phyloP scores from a whole-genome alignment of 2,888 invertebrate species.

The Melinaea menophilus region DNA sequence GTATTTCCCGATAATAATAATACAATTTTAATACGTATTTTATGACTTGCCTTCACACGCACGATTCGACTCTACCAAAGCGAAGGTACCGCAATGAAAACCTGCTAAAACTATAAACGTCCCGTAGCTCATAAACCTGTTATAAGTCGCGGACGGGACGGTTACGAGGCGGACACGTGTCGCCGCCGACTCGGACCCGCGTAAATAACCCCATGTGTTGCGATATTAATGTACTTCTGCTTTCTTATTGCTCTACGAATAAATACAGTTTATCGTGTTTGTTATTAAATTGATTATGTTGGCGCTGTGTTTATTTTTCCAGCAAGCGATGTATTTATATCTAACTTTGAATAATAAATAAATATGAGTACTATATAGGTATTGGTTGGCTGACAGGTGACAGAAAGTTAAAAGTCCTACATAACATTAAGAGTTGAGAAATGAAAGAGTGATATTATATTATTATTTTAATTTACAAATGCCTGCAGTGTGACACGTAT shows the following conservation, averaged over 20 bases:
- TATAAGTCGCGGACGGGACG: background rate
- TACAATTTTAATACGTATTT: background rate
- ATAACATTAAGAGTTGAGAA: no score
- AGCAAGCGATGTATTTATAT: background rate
- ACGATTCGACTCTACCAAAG: background rate
- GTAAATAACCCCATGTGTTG: background rate
- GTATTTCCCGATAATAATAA: no score
- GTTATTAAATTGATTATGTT: constrained; percentile 1
- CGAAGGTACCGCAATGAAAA: constrained; percentile 4
- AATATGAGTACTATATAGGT: no score
- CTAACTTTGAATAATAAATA: no score
- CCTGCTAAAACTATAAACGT: constrained; percentile 6
- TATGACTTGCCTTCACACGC: background rate
- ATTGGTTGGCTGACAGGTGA: no score
- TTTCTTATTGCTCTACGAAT: background rate
- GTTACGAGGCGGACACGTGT: constrained; percentile 5
- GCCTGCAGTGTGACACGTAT: background rate
- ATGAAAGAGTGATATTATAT: background rate
- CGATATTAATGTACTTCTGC: constrained; percentile 3
- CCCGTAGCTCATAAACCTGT: background rate
- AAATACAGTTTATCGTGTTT: background rate
- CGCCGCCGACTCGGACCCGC: background rate
- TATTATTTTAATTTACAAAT: background rate
- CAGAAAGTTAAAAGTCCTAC: no score
- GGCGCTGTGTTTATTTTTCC: background rate